Evolutionary conservation across 2,113 vertebrate genomes (phyloP), one percentile per base, ranked within the genome.

Genomic region (Pseudorhombus dupliciocellatus): DNA sequence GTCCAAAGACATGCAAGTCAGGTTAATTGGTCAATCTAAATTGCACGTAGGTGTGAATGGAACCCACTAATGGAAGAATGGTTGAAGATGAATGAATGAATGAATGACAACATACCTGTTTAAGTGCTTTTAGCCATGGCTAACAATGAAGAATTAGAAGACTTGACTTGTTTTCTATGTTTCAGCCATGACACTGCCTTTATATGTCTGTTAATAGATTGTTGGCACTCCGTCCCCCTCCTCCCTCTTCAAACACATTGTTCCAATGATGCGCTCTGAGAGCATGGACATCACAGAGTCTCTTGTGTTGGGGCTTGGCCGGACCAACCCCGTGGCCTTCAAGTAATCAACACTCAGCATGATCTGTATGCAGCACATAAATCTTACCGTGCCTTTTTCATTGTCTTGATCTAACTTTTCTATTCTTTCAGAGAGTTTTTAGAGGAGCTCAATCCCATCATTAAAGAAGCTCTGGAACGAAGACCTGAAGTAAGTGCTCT

Each of bases 181-280:
- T 37, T 54, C 5, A 46, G 11, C 21, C 15, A 4, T 65, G 18
- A 37, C 48, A 3, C 63, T 66, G 21, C 10, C 59, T 22, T 61
- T 37, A 26, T 84, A 4, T 82, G 12, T 86, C 6, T 80, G 54
- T 70, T 57, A 65, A 28, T 78, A 99, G 98, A 94, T 99, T 86
- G 95, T 98, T 87, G 96, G 97, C 87, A 95, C 95, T 94, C 97
- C 97, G 72, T 98, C 98, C 92, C 95, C 96, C 75, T 97, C 97
- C 52, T 97, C 96, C 79, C 89, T 99, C 78, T 99, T 99, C 93
- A 99, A 99, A 94, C 97, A 98, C 92, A 94, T 98, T 86, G 98
- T 99, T 89, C 97, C 98, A 28, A 98, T 99, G 97, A 99, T 99
- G 97, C 97, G 98, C 92, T 99, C 97, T 74, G 98, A 99, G 93